A percentile compares a stretch with the other conserved stretches of the same genome.
These are phyloP conservation scores for Chaetodon trifascialis DNA, from an alignment of 2,113 vertebrate species.

Conservation along the genomic window DNA sequence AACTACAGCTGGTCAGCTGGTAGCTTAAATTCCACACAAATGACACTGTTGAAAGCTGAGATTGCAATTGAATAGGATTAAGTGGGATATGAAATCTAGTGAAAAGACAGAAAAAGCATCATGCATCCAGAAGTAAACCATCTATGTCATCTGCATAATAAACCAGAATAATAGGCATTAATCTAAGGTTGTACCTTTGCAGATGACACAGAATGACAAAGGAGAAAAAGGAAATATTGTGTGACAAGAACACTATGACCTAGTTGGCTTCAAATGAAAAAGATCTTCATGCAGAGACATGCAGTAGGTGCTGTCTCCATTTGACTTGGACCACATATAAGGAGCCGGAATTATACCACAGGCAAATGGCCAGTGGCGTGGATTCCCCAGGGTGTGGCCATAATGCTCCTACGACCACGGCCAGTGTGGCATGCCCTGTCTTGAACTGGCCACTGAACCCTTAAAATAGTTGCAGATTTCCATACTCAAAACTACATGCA, in stretches of 20 bases:
- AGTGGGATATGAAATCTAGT: conserved; percentile 27
- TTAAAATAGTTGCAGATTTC: no score
- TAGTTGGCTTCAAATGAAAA: not conserved
- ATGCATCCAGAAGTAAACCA: conserved; percentile 2
- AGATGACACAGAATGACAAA: not conserved
- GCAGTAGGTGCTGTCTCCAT: no score
- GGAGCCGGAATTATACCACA: no score
- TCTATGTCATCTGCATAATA: conserved; percentile 2
- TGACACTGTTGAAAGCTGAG: conserved; percentile 51
- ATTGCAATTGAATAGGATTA: conserved; percentile 64
- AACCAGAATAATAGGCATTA: not conserved
- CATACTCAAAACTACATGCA: no score
- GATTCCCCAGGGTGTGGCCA: no score
- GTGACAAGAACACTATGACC: no score
- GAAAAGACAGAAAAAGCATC: conserved; percentile 18
- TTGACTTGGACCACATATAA: no score
- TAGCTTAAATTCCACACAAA: conserved; percentile 53
- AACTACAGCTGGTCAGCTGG: conserved; percentile 51
- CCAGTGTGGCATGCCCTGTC: no score
- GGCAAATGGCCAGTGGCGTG: no score
- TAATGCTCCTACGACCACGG: no score
- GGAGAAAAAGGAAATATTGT: not conserved
- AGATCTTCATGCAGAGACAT: not conserved
- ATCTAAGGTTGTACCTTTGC: not conserved
- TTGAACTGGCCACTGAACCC: no score